Percentiles rank a stretch among this genome's conserved stretches.
phyloP scores from a whole-genome alignment of 2,888 invertebrate genomes.

The Tromatobia lineatoria region DNA sequence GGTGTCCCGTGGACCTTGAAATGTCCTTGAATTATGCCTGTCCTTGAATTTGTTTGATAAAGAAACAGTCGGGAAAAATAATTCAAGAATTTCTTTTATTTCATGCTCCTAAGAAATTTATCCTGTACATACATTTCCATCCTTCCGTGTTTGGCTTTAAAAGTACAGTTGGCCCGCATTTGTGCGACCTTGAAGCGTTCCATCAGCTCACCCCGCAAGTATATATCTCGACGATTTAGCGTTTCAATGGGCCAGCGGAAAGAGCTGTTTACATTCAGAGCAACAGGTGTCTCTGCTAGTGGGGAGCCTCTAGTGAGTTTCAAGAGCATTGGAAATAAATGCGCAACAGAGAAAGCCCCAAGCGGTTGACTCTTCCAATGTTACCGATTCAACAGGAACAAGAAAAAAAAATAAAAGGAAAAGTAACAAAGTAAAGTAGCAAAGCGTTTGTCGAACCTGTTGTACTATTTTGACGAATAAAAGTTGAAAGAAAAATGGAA shows the following conservation, averaged over 20 bases:
- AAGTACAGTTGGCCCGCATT: conserved; percentile 4
- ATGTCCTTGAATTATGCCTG: too few relatives aligned
- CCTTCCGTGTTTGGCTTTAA: neutral
- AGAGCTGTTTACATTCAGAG: neutral
- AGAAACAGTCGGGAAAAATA: neutral
- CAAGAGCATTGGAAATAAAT: neutral
- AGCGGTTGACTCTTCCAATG: neutral
- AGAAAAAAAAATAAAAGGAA: neutral
- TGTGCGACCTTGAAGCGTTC: neutral
- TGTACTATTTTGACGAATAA: neutral
- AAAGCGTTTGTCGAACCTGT: neutral
- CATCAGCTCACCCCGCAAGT: neutral
- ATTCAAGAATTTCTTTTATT: neutral
- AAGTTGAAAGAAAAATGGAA: neutral
- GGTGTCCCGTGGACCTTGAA: too few relatives aligned
- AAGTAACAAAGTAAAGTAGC: neutral
- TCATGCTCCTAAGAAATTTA: neutral
- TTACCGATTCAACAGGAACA: conserved; percentile 29
- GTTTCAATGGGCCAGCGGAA: neutral
- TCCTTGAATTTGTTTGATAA: neutral
- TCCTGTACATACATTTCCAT: neutral
- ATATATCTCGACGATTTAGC: neutral
- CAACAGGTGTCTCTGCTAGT: conserved; percentile 2
- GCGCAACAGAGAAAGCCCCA: neutral
- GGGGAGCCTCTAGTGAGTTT: neutral